Evolutionary conservation across 2,888 invertebrate species (phyloP).

Genomic region (Deilephila porcellus): DNA sequence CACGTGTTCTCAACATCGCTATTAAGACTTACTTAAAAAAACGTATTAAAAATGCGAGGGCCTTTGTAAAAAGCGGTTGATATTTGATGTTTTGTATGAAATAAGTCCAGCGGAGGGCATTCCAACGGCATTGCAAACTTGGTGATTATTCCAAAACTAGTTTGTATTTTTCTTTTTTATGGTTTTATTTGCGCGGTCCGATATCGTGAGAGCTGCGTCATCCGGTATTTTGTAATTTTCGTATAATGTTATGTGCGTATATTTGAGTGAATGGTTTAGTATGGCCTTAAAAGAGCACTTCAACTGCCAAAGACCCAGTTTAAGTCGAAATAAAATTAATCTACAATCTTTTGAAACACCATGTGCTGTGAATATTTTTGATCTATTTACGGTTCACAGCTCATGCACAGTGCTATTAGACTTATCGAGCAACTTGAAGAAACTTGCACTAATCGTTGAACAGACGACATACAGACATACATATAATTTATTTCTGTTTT

Average conservation of each 20-base stretch:
- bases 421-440: no score
- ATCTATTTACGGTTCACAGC: no score
- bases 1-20: conserved; percentile 35
- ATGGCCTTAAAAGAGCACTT: no score
- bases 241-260: neutral
- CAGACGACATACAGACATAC: no score
- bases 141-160: neutral
- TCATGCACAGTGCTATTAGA: no score
- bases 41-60: neutral
- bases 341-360: no score
- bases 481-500: no score
- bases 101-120: neutral
- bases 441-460: no score
- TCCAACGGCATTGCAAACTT: conserved; percentile 11
- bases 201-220: neutral
- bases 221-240: neutral
- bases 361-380: no score
- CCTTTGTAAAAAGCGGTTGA: conserved; percentile 3
- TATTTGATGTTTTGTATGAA: neutral
- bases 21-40: conserved; percentile 7
- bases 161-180: neutral
- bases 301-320: no score
- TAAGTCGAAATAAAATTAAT: no score
- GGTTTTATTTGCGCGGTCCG: conserved; percentile 6
- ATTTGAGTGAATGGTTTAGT: no score